phyloP scores from a whole-genome alignment of 1,140 invertebrate genomes.

The Diachasma alloeum region DNA sequence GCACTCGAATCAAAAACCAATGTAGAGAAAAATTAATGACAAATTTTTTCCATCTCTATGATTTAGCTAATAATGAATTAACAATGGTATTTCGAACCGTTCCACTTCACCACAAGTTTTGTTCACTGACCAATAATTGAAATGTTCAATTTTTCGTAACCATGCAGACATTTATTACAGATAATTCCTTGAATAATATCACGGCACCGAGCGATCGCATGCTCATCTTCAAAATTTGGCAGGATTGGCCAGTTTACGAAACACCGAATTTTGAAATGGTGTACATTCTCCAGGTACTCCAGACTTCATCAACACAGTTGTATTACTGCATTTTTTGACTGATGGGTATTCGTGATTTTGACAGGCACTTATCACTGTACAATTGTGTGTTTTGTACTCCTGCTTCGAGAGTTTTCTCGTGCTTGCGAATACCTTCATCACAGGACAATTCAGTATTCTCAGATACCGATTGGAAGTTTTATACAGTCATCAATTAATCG shows the following conservation, averaged over 20 bases:
- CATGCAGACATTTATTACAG: background rate
- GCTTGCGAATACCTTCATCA: conserved; percentile 9
- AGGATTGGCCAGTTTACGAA: background rate
- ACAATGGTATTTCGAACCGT: no score
- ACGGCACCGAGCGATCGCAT: background rate
- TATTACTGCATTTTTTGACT: background rate
- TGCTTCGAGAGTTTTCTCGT: conserved; percentile 25
- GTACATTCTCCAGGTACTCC: background rate
- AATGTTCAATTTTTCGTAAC: no score
- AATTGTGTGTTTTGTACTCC: conserved; percentile 14
- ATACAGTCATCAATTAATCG: background rate
- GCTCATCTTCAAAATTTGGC: background rate
- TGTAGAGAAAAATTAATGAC: no score
- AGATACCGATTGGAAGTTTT: background rate
- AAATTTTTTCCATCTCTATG: no score
- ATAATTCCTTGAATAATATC: background rate
- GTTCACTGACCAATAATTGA: no score
- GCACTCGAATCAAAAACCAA: no score
- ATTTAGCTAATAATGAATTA: no score
- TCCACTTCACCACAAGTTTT: no score
- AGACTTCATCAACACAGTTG: background rate
- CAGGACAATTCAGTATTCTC: conserved; percentile 22
- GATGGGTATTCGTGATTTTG: background rate
- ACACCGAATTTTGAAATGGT: background rate
- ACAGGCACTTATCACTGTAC: background rate